Evolutionary conservation across 2,888 invertebrate genomes (phyloP).

Genomic region (Watsonalla cultraria): DNA sequence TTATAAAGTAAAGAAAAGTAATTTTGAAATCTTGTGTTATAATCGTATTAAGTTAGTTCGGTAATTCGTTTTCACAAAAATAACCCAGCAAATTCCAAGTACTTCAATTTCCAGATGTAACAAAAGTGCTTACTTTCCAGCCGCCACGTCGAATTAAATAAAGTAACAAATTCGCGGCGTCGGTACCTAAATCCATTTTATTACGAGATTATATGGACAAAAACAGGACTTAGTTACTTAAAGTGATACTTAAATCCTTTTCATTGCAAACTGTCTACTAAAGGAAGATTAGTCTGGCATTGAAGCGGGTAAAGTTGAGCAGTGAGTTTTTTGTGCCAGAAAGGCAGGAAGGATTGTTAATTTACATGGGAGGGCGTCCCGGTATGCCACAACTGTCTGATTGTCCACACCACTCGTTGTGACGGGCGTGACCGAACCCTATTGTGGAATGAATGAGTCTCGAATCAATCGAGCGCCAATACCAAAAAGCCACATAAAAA

Average conservation of each 20-base stretch:
- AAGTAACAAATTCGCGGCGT: background rate
- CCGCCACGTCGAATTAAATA: background rate
- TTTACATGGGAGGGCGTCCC: constrained; percentile 38
- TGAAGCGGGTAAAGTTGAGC: constrained; percentile 28
- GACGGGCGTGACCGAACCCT: constrained; percentile 57
- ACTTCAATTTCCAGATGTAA: background rate
- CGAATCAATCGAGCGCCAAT: constrained; percentile 58
- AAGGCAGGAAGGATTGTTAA: constrained; percentile 36
- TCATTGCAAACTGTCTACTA: constrained; percentile 24
- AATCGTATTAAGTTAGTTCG: background rate
- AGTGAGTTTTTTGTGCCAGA: constrained; percentile 29
- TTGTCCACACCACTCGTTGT: constrained; percentile 45
- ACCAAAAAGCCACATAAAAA: constrained; percentile 61
- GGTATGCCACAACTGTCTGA: constrained; percentile 24
- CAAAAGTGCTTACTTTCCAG: background rate
- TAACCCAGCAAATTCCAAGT: background rate
- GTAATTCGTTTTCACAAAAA: background rate
- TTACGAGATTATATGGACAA: constrained; percentile 4
- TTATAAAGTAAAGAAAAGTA: too few species aligned
- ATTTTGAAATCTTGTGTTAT: background rate
- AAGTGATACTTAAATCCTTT: constrained; percentile 17
- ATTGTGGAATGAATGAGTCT: constrained; percentile 54
- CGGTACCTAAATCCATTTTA: background rate
- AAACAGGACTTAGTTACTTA: constrained; percentile 8
- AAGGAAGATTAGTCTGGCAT: constrained; percentile 16